Conservation (phyloP, 2,888 invertebrate species). For the Perdita meconis region DNA sequence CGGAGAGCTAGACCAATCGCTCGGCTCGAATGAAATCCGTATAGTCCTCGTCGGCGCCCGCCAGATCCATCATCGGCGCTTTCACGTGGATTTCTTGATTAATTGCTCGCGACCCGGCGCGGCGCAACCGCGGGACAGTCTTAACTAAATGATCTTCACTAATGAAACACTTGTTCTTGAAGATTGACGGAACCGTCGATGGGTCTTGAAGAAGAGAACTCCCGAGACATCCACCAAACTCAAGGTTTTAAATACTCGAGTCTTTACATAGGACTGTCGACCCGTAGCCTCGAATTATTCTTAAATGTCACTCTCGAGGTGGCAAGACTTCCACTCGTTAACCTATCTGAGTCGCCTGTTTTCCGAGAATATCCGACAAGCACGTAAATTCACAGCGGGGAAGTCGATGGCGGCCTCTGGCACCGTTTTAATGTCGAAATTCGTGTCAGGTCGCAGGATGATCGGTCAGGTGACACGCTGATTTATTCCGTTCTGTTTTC, state of each 20-base stretch:
- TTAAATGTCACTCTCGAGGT: too few species aligned
- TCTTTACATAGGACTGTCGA: background rate
- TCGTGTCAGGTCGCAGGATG: too few species aligned
- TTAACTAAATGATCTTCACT: conserved; percentile 58
- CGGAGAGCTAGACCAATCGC: conserved; percentile 34
- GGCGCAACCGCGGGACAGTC: conserved; percentile 22
- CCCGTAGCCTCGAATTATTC: background rate
- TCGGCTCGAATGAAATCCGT: conserved; percentile 50
- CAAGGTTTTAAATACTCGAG: background rate
- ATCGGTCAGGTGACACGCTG: background rate
- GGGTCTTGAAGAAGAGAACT: conserved; percentile 5
- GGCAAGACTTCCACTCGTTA: too few species aligned
- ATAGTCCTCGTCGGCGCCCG: conserved; percentile 12
- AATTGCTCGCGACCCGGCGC: conserved; percentile 59
- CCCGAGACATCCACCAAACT: background rate
- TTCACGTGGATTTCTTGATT: conserved; percentile 60
- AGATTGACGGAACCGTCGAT: conserved; percentile 18
- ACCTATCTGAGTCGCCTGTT: too few species aligned
- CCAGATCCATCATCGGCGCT: conserved; percentile 48
- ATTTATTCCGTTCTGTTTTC: conserved; percentile 18
- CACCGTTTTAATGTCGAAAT: too few species aligned
- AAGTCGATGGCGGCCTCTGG: too few species aligned
- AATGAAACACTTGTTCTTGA: conserved; percentile 47
- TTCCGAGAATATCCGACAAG: too few species aligned
- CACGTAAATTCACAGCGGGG: too few species aligned